These are phyloP conservation scores for Philereme vetulata DNA, from an alignment of 2,888 invertebrate genomes.

Conservation along the genomic window DNA sequence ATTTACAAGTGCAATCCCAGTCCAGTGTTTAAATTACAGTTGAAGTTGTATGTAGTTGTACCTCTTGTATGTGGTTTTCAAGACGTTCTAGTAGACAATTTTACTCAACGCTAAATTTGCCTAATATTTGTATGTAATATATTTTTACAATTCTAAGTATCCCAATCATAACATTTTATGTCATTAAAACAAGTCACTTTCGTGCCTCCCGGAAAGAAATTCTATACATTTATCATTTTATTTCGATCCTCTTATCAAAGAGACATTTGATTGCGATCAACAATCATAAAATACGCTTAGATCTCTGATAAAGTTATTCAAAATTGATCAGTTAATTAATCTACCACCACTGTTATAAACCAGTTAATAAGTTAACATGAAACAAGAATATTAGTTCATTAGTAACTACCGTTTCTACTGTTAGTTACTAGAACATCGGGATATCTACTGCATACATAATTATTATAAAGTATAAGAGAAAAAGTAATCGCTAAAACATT, in stretches of 20 bases:
- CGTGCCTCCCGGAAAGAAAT: slow-evolving; percentile 18
- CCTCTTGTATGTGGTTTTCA: too few relatives aligned
- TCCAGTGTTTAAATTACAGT: too few relatives aligned
- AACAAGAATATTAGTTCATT: slow-evolving; percentile 56
- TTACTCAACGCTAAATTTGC: too few relatives aligned
- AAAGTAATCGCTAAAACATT: slow-evolving; percentile 31
- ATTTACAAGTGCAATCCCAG: too few relatives aligned
- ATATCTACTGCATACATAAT: slow-evolving; percentile 35
- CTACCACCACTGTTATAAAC: slow-evolving; percentile 43
- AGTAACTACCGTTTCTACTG: slow-evolving; percentile 37
- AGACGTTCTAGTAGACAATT: too few relatives aligned
- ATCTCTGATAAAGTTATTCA: slow-evolving; percentile 27
- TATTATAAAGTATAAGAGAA: slow-evolving; percentile 27
- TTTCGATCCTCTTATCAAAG: not conserved
- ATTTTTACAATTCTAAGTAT: not conserved
- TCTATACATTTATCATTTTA: not conserved
- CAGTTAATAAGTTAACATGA: slow-evolving; percentile 55
- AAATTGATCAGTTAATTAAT: slow-evolving; percentile 34
- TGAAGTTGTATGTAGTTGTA: too few relatives aligned
- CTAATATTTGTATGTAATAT: too few relatives aligned
- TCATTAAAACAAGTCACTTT: not conserved
- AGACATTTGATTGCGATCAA: too few relatives aligned
- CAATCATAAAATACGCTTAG: not conserved
- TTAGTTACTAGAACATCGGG: slow-evolving; percentile 35
- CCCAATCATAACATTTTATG: not conserved